Evolutionary conservation across 2,113 vertebrate genomes (phyloP).

Genomic region (Desmodus rotundus): DNA sequence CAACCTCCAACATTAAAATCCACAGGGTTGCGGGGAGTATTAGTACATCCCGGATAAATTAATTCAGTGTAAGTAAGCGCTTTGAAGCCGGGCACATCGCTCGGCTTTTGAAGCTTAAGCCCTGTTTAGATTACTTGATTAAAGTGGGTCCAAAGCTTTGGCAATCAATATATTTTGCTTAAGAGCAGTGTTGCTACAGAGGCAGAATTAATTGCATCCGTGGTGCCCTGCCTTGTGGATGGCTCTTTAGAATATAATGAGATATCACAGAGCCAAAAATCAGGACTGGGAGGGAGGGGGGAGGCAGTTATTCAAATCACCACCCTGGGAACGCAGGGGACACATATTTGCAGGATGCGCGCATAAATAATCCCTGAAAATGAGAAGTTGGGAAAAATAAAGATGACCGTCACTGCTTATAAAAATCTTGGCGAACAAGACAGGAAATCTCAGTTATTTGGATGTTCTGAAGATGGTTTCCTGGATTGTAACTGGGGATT

Average conservation of each 20-base stretch:
- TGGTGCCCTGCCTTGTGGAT: constrained; percentile 40
- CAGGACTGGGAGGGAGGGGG: not conserved
- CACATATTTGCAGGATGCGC: not conserved
- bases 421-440: not conserved
- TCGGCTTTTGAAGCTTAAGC: constrained; percentile 82
- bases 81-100: constrained; percentile 80
- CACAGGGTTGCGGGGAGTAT: constrained; percentile 75
- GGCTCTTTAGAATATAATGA: constrained; percentile 67
- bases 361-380: constrained; percentile 40
- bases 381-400: constrained; percentile 1
- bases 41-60: constrained; percentile 80
- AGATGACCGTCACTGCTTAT: not conserved
- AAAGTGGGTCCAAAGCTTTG: constrained; percentile 81
- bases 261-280: constrained; percentile 44
- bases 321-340: not conserved
- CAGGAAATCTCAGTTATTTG: not conserved
- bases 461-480: not conserved
- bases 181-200: constrained; percentile 77
- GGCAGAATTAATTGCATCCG: constrained; percentile 73
- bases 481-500: not conserved
- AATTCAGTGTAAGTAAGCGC: constrained; percentile 82
- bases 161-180: constrained; percentile 81
- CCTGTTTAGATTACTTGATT: constrained; percentile 85
- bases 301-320: not conserved
- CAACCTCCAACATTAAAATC: constrained; percentile 79